Percentiles rank a stretch among this genome's conserved stretches.
Conservation (phyloP, 2,113 vertebrate genomes). For the Leptosomus discolor region DNA sequence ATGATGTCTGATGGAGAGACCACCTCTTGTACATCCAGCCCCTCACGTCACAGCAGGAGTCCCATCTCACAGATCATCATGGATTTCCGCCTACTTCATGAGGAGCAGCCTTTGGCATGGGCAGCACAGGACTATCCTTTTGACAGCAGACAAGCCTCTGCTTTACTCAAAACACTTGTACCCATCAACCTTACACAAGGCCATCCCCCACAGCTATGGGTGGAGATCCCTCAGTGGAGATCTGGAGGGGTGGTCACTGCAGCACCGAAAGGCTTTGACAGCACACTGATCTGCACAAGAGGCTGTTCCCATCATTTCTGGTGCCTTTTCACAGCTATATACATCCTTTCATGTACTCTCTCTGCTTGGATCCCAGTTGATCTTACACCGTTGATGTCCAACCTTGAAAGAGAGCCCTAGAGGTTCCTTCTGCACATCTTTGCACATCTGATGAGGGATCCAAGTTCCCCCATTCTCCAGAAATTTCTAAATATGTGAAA, state of each 20-base stretch:
- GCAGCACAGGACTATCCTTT: neutral
- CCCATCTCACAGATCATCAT: too few relatives aligned
- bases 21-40: neutral
- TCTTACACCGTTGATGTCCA: neutral
- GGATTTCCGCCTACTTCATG: neutral
- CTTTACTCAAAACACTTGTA: neutral
- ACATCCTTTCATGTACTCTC: neutral
- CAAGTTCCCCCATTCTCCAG: neutral
- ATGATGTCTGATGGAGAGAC: rapidly evolving
- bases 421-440: neutral
- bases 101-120: neutral
- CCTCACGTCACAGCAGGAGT: neutral
- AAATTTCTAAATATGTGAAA: neutral
- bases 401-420: neutral
- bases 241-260: neutral
- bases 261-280: neutral
- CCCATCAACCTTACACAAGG: rapidly evolving
- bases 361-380: neutral
- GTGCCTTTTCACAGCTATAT: neutral
- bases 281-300: neutral
- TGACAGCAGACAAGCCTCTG: neutral
- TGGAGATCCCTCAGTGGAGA: neutral
- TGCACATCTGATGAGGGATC: neutral
- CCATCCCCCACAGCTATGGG: neutral
- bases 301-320: neutral